Evolutionary conservation across 1,140 invertebrate species (phyloP), one percentile per base, ranked within the genome.

Genomic region (Saccostrea glomerata): DNA sequence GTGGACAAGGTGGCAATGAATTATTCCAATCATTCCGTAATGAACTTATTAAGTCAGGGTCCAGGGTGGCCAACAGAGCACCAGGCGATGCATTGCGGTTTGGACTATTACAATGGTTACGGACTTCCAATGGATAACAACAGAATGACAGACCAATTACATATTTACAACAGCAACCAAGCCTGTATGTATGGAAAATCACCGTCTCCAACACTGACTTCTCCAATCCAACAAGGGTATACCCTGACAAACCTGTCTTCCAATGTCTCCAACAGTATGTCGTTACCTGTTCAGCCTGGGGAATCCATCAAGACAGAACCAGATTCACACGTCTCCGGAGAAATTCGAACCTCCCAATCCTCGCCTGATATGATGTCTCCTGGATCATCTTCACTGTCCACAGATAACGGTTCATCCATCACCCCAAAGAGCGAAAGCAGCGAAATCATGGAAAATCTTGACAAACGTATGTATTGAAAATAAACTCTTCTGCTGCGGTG

Each of bases 141-240:
- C 25, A 56, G 86, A 13, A 70, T 30, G 70, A 36, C 66, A 4
- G 58, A 60, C 30, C 86, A 77, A 20, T 40, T 87, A 1, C 20
- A 58, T n/a, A 23, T 87, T 54, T 55, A 66, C 30, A 83, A 55
- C 55, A 86, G 58, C 55, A 90, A 90, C 54, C 89, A 89, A 11
- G 88, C 90, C 15, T 91, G 90, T 86, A 87, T 91, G 17, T 91
- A 91, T 30, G 90, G 90, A 54, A 90, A 84, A n/a, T 85, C 47
- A 12, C 47, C 84, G 12, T 82, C 84, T 55, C 83, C 83, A 25
- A 82, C 85, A 4, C 15, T 77, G 70, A 25, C 23, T 77, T 36
- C 70, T 30, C 70, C 23, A 13, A 77, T 77, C 23, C 36, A 89
- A 30, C 90, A 89, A 20, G 87, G 88, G 2, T 89, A 90, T 82